Conservation (phyloP, 2,888 invertebrate species). For the Molanna angustata region DNA sequence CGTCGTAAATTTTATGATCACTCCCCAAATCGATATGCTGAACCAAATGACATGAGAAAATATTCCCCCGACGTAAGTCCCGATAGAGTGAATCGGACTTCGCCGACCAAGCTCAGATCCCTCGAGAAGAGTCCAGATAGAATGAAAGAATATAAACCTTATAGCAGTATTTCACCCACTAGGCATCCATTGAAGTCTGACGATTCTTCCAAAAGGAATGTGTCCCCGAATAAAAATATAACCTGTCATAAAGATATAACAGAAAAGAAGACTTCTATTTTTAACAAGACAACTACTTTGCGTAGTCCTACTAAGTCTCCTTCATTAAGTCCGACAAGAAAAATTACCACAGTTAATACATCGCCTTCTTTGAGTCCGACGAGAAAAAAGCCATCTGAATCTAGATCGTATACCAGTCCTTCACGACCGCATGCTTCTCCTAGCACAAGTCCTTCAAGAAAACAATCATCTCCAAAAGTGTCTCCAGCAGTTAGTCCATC, state of each 20-base stretch:
- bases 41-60: no score
- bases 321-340: slow-evolving; percentile 53
- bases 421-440: background rate
- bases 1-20: slow-evolving; percentile 1
- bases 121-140: slow-evolving; percentile 3
- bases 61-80: no score
- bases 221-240: background rate
- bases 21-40: background rate
- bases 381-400: slow-evolving; percentile 3
- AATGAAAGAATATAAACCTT: background rate
- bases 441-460: background rate
- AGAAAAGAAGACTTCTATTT: background rate
- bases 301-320: slow-evolving; percentile 38
- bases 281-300: background rate
- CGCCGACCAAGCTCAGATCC: background rate
- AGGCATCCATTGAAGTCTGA: background rate
- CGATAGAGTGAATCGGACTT: background rate
- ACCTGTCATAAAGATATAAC: no score
- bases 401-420: background rate
- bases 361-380: slow-evolving; percentile 9
- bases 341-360: slow-evolving; percentile 23
- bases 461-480: background rate
- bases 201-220: background rate
- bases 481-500: slow-evolving; percentile 4
- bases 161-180: slow-evolving; percentile 9